Base-by-base conservation (phyloP, 2,888 invertebrate species). In the Fragum fragum region DNA sequence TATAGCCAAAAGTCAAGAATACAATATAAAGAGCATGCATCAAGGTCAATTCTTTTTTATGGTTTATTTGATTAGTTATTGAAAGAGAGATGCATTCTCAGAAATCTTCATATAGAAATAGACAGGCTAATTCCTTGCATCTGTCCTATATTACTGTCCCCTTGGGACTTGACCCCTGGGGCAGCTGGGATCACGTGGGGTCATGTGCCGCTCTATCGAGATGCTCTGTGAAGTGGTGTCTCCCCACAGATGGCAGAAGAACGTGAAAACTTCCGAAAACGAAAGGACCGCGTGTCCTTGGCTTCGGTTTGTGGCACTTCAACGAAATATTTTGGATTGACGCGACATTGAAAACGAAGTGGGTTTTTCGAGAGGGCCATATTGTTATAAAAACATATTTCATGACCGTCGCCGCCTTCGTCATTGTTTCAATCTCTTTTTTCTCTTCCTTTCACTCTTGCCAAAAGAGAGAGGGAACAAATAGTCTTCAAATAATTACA, bases 81-180 rank as follows among this genome's bases (percentile, higher is more conserved):
- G 57, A 57, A 47, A 47, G 47, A 18, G 47, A 16, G 3, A n/a
- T 47, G 47, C 57, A 66, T 66, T 66, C 66, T 21, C 36, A 42
- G 66, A 42, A 66, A 36, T 26, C 66, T 66, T 42, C 26, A 42
- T 21, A 42, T 36, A 6, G 66, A 32, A 66, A 14, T n/a, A n/a
- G 66, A 39, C 32, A 42, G n/a, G 78, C 74, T 82, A 78, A 85
- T 81, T 73, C 73, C 3, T 26, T 57, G 81, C 85, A 85, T 85
- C 85, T 85, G 85, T 73, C 47, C 66, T 26, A n/a, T 47, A 63
- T 23, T 42, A 28, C 69, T 28, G 76, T 78, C 73, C 76, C 77
- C 83, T 79, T 53, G 11, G 69, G 73, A 73, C 55, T 76, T 85
- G 80, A 78, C 78, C 77, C 81, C 61, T 70, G 68, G 77, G 79